A percentile compares a stretch with the other conserved stretches of the same genome.
These are phyloP conservation scores for Trichopoda pennipes DNA, from an alignment of 2,888 invertebrate species.

Conservation along the genomic window DNA sequence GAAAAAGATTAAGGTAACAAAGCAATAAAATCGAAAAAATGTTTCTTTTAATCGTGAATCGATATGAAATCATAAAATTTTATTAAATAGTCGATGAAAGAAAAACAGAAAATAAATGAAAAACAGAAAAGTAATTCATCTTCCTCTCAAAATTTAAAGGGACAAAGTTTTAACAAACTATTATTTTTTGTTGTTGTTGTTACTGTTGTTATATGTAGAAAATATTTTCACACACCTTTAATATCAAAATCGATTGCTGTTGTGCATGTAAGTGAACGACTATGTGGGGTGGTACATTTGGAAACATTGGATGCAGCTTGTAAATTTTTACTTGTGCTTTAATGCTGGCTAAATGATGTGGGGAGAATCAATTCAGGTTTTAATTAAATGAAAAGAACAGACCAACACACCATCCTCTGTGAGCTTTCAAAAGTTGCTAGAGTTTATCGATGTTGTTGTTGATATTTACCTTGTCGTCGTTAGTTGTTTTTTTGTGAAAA, in stretches of 20 bases:
- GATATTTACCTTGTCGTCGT: constrained; percentile 25
- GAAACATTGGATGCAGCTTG: constrained; percentile 14
- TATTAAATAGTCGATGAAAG: constrained; percentile 41
- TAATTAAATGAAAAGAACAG: neutral
- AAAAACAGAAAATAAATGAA: too few relatives aligned
- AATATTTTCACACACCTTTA: constrained; percentile 14
- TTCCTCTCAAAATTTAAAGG: constrained; percentile 25
- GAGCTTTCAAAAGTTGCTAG: constrained; percentile 41
- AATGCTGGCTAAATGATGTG: constrained; percentile 36
- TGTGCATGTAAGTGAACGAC: neutral
- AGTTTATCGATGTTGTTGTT: constrained; percentile 26
- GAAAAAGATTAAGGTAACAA: constrained; percentile 12
- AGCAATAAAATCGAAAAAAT: constrained; percentile 9
- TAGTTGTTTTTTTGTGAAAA: constrained; percentile 36
- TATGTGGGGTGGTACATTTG: constrained; percentile 13
- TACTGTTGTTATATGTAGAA: neutral
- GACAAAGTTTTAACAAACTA: constrained; percentile 9
- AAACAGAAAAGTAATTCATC: constrained; percentile 13
- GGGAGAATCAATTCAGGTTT: constrained; percentile 25
- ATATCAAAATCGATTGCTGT: constrained; percentile 4
- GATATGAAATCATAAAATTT: constrained; percentile 54
- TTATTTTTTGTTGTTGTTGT: too few relatives aligned
- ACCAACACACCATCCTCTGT: neutral
- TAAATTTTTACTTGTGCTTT: constrained; percentile 38
- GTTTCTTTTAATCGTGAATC: constrained; percentile 27